Percentiles rank a stretch among this genome's conserved stretches.
These are phyloP conservation scores for Monochamus saltuarius DNA, from an alignment of 1,140 invertebrate species.

Conservation along the genomic window DNA sequence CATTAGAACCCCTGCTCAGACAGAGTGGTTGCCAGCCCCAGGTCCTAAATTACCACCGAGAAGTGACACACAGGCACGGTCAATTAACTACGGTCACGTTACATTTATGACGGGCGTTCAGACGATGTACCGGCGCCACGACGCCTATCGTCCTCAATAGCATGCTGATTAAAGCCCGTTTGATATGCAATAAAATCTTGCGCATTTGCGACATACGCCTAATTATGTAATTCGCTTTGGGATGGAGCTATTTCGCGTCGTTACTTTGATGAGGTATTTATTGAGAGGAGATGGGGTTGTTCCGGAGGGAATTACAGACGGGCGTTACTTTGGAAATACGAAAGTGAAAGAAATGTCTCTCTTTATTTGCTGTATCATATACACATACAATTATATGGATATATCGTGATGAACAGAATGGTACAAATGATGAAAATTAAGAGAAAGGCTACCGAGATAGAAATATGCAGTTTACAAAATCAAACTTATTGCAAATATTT, in stretches of 20 bases:
- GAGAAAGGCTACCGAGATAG: no score
- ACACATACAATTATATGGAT: no score
- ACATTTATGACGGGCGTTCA: not conserved
- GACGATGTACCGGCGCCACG: not conserved
- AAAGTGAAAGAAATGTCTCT: not conserved
- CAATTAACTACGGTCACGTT: constrained; percentile 3
- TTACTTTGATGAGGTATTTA: constrained; percentile 7
- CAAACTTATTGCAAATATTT: no score
- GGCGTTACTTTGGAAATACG: not conserved
- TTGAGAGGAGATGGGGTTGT: not conserved
- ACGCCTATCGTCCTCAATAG: constrained; percentile 5
- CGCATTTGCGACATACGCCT: not conserved
- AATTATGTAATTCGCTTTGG: no score
- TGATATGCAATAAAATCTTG: constrained; percentile 7
- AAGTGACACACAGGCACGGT: not conserved
- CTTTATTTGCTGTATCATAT: not conserved
- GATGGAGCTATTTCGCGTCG: not conserved
- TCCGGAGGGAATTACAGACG: not conserved
- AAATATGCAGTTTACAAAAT: no score
- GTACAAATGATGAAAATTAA: no score
- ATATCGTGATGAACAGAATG: no score
- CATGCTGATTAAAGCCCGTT: constrained; percentile 10
- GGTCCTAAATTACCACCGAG: not conserved
- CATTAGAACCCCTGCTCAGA: no score
- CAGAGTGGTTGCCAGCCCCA: not conserved